These are phyloP conservation scores for Lasioglossum morio DNA, from an alignment of 2,888 invertebrate species.

Conservation along the genomic window DNA sequence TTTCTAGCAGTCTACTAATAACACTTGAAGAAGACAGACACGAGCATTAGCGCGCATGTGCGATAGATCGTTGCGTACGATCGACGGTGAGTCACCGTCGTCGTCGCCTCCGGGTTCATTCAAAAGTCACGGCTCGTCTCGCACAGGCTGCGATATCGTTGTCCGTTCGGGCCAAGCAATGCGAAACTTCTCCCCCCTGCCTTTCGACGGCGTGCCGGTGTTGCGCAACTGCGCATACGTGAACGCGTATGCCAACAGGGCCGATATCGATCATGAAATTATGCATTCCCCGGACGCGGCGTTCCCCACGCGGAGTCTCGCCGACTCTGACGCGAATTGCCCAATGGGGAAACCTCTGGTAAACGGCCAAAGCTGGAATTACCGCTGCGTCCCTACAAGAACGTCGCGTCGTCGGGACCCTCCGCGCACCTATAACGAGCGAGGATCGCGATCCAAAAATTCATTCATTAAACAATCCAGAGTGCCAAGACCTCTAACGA, in stretches of 20 bases:
- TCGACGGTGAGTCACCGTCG: constrained; percentile 53
- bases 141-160: constrained; percentile 36
- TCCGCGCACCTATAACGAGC: not conserved
- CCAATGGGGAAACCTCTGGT: constrained; percentile 33
- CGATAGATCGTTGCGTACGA: constrained; percentile 48
- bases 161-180: constrained; percentile 34
- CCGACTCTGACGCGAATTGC: constrained; percentile 25
- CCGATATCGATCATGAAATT: constrained; percentile 64
- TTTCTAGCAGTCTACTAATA: not conserved
- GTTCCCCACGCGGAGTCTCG: constrained; percentile 46
- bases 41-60: not conserved
- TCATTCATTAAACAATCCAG: not conserved
- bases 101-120: constrained; percentile 48
- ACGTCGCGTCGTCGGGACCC: not conserved
- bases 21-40: constrained; percentile 8
- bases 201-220: constrained; percentile 10
- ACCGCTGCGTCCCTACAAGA: not conserved
- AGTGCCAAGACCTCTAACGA: not conserved
- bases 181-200: constrained; percentile 22
- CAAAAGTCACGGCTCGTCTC: constrained; percentile 53
- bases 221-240: constrained; percentile 56
- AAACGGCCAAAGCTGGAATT: not conserved
- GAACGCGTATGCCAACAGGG: constrained; percentile 44
- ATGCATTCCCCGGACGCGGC: constrained; percentile 47
- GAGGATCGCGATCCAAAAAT: not conserved